Evolutionary conservation across 2,113 vertebrate species (phyloP).

Genomic region (Galemys pyrenaicus): DNA sequence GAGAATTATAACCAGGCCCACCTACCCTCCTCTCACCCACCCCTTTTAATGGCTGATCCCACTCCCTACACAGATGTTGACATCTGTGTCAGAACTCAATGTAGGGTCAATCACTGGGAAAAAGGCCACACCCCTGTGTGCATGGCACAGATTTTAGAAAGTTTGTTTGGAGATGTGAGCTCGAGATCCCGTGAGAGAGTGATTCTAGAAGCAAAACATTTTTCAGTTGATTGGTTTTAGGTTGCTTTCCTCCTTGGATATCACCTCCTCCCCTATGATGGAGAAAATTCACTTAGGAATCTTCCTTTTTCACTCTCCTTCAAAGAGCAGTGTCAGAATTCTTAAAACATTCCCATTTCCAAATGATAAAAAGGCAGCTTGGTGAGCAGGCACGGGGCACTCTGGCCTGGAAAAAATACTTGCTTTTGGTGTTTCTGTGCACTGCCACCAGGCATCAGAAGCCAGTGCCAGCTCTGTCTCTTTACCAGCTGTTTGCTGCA

Average conservation of each 20-base stretch:
- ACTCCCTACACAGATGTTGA: constrained; percentile 36
- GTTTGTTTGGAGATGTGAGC: neutral
- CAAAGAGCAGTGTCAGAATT: neutral
- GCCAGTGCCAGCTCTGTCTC: neutral
- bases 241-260: neutral
- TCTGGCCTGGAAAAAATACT: neutral
- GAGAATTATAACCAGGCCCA: neutral
- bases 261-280: neutral
- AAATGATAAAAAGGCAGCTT: neutral
- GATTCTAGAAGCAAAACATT: constrained; percentile 16
- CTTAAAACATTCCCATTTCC: neutral
- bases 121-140: neutral
- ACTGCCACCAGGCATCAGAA: neutral
- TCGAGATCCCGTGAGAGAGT: neutral
- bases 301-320: neutral
- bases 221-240: neutral
- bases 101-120: neutral
- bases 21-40: neutral
- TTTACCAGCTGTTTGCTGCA: neutral
- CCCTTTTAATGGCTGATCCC: neutral
- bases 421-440: neutral
- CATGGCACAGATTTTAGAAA: neutral
- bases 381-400: neutral
- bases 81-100: neutral
- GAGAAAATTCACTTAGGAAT: constrained; percentile 33